Evolutionary conservation across 2,888 invertebrate species (phyloP).

Genomic region (Meghimatium bilineatum): DNA sequence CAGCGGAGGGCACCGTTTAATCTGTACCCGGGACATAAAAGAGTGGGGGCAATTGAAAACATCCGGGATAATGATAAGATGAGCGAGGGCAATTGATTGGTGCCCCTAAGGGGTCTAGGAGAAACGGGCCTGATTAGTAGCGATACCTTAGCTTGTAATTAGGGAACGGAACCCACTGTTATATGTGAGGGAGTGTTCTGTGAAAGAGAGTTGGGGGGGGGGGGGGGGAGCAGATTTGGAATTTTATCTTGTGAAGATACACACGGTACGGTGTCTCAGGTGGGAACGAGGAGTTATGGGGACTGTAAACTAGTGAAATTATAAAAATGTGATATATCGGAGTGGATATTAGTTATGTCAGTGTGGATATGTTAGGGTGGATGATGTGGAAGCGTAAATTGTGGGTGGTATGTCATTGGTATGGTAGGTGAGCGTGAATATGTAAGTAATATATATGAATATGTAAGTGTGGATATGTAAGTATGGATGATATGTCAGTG

Average conservation of each 20-base stretch:
- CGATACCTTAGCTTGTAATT: slow-evolving; percentile 25
- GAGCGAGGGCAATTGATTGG: neutral
- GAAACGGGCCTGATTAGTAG: slow-evolving; percentile 1
- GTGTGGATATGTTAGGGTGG: no score
- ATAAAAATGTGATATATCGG: no score
- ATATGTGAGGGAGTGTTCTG: neutral
- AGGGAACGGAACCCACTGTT: slow-evolving; percentile 5
- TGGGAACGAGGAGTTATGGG: no score
- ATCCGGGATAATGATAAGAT: neutral
- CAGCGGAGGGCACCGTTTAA: neutral
- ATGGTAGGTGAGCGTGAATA: no score
- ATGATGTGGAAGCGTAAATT: no score
- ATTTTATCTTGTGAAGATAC: neutral
- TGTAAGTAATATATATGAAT: no score
- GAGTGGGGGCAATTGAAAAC: neutral
- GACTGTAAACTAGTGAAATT: no score
- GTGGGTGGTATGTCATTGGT: no score
- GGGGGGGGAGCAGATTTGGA: neutral
- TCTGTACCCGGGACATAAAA: neutral
- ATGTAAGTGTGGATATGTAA: no score
- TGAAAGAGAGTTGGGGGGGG: neutral
- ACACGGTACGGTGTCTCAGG: neutral
- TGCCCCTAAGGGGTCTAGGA: neutral
- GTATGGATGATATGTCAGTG: no score
- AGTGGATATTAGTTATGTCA: no score